Percentiles rank a stretch among this genome's conserved stretches.
These are phyloP conservation scores for Megamerina dolium DNA, from an alignment of 2,888 invertebrate genomes.

Conservation along the genomic window DNA sequence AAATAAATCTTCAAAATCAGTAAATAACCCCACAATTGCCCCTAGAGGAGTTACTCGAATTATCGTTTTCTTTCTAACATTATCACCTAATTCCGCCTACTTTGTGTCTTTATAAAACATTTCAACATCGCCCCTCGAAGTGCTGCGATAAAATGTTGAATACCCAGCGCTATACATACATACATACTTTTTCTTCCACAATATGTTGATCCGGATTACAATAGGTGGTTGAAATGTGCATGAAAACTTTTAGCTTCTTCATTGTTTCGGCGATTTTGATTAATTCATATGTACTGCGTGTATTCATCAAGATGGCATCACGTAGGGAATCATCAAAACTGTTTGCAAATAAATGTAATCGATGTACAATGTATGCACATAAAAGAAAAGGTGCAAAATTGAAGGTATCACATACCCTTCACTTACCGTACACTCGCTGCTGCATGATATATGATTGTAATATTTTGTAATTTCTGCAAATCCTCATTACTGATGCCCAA, in stretches of 20 bases:
- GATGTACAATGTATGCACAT: too few relatives aligned
- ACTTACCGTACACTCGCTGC: constrained; percentile 68
- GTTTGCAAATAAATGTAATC: constrained; percentile 31
- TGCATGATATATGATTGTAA: constrained; percentile 67
- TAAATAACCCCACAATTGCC: neutral
- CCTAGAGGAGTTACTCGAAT: neutral
- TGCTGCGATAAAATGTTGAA: too few relatives aligned
- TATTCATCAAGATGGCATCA: constrained; percentile 59
- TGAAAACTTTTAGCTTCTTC: constrained; percentile 54
- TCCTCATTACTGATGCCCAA: constrained; percentile 55
- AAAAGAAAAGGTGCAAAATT: neutral
- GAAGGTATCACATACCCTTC: neutral
- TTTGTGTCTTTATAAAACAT: too few relatives aligned
- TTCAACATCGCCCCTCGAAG: too few relatives aligned
- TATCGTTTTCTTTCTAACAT: neutral
- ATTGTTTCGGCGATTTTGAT: constrained; percentile 57
- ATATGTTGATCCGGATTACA: constrained; percentile 70
- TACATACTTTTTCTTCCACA: constrained; percentile 63
- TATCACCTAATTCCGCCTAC: too few relatives aligned
- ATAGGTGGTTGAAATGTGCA: constrained; percentile 85
- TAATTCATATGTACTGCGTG: constrained; percentile 60
- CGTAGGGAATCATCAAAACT: constrained; percentile 75
- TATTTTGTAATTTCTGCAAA: constrained; percentile 53
- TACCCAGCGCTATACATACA: too few relatives aligned
- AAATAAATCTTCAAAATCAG: too few relatives aligned